phyloP scores from a whole-genome alignment of 53 echinoderm and acorn worm genomes.

The Hippasteria phrygiana region DNA sequence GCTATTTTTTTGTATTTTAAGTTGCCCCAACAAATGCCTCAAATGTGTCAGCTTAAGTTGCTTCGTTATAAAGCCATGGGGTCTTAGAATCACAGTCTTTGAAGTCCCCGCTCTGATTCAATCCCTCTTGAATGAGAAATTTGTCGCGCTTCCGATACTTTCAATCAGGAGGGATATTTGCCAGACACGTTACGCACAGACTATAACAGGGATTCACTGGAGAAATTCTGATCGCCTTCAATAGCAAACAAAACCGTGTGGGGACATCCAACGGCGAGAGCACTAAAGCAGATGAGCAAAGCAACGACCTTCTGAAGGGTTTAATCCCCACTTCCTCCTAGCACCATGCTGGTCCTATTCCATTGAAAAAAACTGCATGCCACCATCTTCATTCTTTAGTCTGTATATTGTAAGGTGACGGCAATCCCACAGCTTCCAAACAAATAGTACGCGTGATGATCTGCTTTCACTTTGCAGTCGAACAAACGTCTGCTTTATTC shows the following conservation, averaged over 20 bases:
- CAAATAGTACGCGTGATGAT: no score
- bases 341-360: neutral
- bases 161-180: conserved; percentile 26
- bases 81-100: conserved; percentile 19
- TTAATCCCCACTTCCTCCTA: conserved; percentile 31
- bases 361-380: neutral
- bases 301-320: neutral
- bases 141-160: neutral
- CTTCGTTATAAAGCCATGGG: neutral
- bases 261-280: neutral
- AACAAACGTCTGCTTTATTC: no score
- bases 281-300: neutral
- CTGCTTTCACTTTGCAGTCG: no score
- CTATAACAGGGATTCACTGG: neutral
- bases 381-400: neutral
- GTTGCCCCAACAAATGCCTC: conserved; percentile 6
- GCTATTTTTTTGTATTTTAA: neutral
- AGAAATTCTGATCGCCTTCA: conserved; percentile 20
- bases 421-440: no score
- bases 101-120: conserved; percentile 30
- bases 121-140: neutral
- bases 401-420: no score
- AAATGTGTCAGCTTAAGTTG: conserved; percentile 13
- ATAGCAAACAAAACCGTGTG: conserved; percentile 18
- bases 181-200: conserved; percentile 1